These are phyloP conservation scores for Emydoidea blandingii DNA, from an alignment of 2,797 vertebrate species.

Conservation along the genomic window DNA sequence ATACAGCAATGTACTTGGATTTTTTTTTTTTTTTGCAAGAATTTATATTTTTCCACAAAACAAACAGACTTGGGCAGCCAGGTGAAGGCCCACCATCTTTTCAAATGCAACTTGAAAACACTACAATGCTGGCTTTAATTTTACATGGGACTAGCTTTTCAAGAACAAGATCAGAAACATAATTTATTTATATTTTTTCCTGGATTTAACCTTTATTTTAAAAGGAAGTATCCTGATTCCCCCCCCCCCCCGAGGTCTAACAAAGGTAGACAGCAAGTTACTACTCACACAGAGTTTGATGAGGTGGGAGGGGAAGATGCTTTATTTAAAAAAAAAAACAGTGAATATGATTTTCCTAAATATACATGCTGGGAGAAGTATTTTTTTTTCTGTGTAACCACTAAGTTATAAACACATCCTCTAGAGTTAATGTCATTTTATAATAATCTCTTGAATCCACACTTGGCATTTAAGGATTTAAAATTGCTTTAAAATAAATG, in stretches of 20 bases:
- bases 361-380: neutral
- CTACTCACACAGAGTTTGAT: neutral
- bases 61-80: neutral
- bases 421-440: neutral
- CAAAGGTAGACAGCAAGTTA: slow-evolving; percentile 30
- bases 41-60: neutral
- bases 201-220: slow-evolving; percentile 69
- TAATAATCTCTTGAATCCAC: accelerated
- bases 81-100: neutral
- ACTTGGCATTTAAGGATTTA: neutral
- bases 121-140: slow-evolving; percentile 45
- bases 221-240: slow-evolving; percentile 41
- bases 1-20: neutral
- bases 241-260: neutral
- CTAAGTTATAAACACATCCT: neutral
- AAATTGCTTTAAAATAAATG: neutral
- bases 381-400: neutral
- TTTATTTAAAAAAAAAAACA: neutral
- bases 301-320: accelerated
- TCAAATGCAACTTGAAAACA: slow-evolving; percentile 27
- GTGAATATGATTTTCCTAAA: neutral
- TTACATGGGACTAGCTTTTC: slow-evolving; percentile 45
- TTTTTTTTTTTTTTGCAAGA: neutral
- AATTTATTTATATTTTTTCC: slow-evolving; percentile 62
- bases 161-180: slow-evolving; percentile 57